Evolutionary conservation across 1,140 invertebrate genomes (phyloP).

Genomic region (Caenorhabditis remanei): DNA sequence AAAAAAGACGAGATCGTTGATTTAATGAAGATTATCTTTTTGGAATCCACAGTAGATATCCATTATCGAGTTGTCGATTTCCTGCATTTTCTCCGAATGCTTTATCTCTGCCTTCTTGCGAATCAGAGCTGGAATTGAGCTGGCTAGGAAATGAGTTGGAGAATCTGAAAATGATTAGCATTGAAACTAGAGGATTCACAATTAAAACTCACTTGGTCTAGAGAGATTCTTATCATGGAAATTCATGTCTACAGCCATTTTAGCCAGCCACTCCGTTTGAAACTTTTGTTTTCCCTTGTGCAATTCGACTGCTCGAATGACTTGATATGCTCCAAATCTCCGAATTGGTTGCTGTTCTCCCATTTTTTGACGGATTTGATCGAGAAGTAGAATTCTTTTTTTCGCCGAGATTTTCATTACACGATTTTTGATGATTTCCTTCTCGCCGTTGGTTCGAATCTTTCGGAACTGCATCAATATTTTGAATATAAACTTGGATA

Average conservation of each 20-base stretch:
- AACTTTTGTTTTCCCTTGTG: conserved; percentile 40
- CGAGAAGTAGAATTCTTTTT: not conserved
- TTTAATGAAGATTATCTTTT: conserved; percentile 32
- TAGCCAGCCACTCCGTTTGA: conserved; percentile 21
- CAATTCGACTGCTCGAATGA: conserved; percentile 10
- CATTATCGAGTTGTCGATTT: not conserved
- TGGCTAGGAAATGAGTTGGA: conserved; percentile 4
- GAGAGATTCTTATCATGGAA: conserved; percentile 43
- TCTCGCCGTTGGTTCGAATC: not conserved
- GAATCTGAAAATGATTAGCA: not conserved
- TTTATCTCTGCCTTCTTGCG: conserved; percentile 40
- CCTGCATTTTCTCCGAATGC: conserved; percentile 31
- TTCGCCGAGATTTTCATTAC: conserved; percentile 16
- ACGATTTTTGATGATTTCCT: conserved; percentile 1
- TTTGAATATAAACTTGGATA: not conserved
- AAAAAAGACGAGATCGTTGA: not conserved
- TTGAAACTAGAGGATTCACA: not conserved
- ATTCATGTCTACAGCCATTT: conserved; percentile 15
- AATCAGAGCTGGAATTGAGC: conserved; percentile 15
- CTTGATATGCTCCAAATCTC: conserved; percentile 38
- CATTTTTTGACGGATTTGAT: conserved; percentile 44
- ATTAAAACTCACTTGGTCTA: conserved; percentile 18
- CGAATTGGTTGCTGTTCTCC: conserved; percentile 41
- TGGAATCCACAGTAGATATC: conserved; percentile 11
- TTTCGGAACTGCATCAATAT: not conserved